Evolutionary conservation across 2,888 invertebrate species (phyloP).

Genomic region (Eupeodes latifasciatus): DNA sequence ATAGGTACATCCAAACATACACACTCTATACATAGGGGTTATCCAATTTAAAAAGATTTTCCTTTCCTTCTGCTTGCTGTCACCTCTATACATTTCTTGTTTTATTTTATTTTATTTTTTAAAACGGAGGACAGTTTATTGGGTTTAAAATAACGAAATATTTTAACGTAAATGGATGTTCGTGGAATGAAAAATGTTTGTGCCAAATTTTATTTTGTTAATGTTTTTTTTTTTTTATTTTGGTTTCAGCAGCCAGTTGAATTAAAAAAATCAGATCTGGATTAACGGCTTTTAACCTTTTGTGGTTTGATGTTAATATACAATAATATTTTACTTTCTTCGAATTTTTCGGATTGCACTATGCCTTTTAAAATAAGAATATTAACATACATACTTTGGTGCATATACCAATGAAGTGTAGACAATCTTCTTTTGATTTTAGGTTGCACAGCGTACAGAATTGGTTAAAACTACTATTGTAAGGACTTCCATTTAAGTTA

Average conservation of each 20-base stretch:
- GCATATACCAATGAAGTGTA: no score
- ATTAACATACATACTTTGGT: no score
- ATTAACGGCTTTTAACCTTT: background rate
- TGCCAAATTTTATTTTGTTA: background rate
- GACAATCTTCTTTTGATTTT: no score
- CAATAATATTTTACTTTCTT: background rate
- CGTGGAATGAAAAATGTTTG: background rate
- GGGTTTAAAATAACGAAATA: constrained; percentile 11
- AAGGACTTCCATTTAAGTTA: no score
- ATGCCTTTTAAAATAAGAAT: no score
- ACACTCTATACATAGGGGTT: background rate
- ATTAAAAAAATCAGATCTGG: background rate
- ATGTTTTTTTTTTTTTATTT: background rate
- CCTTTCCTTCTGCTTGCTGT: background rate
- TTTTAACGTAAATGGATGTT: background rate
- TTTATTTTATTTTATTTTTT: background rate
- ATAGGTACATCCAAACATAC: background rate
- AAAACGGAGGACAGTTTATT: background rate
- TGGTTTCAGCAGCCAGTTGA: background rate
- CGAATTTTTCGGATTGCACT: no score
- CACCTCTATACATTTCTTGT: background rate
- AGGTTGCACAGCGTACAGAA: no score
- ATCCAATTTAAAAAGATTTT: constrained; percentile 32
- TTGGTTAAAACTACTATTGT: no score
- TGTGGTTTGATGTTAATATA: background rate